Conservation (phyloP, 2,113 vertebrate genomes). For the Eubucco bourcierii region DNA sequence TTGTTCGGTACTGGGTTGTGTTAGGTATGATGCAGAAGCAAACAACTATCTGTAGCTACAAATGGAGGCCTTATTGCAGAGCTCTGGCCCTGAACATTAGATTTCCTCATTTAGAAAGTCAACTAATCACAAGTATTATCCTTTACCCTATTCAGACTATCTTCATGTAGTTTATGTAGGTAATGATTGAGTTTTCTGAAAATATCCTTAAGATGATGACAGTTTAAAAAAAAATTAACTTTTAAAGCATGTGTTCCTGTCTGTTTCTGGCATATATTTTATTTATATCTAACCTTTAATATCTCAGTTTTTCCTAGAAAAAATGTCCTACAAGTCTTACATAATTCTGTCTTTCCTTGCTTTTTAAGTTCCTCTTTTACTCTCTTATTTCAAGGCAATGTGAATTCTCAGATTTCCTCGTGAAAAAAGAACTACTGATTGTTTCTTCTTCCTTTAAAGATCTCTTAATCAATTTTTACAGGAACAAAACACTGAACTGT, state of each 20-base stretch:
- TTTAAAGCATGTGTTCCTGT: not conserved
- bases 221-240: not conserved
- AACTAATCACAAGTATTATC: not conserved
- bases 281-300: not conserved
- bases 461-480: not conserved
- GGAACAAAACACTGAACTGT: not conserved
- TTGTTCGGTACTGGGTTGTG: not conserved
- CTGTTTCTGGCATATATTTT: not conserved
- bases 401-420: not conserved
- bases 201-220: not conserved
- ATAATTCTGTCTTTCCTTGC: not conserved
- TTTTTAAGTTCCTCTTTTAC: not conserved
- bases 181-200: not conserved
- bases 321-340: not conserved
- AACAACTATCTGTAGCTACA: not conserved
- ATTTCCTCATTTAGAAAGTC: not conserved
- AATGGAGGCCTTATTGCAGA: not conserved
- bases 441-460: not conserved
- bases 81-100: not conserved
- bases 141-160: not conserved
- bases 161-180: not conserved
- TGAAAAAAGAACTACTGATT: not conserved
- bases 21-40: not conserved
- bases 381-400: not conserved
- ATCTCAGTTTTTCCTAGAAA: not conserved